phyloP scores from a whole-genome alignment of 2,888 invertebrate genomes.

The Brassicogethes aeneus region DNA sequence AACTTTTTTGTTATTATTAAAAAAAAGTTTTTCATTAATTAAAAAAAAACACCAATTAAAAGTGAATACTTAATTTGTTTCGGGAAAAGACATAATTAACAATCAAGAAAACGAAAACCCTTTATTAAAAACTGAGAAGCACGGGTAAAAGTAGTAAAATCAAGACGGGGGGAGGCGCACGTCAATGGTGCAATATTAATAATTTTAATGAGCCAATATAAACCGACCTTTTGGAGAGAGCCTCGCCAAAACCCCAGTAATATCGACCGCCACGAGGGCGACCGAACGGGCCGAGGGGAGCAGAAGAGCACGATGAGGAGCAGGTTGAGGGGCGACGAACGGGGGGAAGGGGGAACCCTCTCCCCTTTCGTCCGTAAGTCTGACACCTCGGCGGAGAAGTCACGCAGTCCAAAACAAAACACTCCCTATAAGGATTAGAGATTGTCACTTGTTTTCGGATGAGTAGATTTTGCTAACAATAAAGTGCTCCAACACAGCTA shows the following conservation, averaged over 20 bases:
- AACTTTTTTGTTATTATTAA: no score
- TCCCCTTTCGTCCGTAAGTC: slow-evolving; percentile 24
- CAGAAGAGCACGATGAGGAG: slow-evolving; percentile 4
- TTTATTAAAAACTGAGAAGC: no score
- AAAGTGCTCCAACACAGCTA: slow-evolving; percentile 28
- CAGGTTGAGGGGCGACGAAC: slow-evolving; percentile 13
- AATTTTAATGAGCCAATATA: slow-evolving; percentile 33
- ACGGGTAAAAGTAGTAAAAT: slow-evolving; percentile 14
- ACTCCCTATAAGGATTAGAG: slow-evolving; percentile 34
- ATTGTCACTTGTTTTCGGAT: slow-evolving; percentile 34
- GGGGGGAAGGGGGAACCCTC: slow-evolving; percentile 11
- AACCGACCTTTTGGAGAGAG: slow-evolving; percentile 31
- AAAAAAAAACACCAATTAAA: no score
- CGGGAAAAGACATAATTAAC: no score
- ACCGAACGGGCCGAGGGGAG: neutral
- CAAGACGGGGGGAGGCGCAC: slow-evolving; percentile 13
- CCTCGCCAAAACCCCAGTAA: slow-evolving; percentile 32
- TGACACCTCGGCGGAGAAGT: slow-evolving; percentile 32
- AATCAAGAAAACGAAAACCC: no score
- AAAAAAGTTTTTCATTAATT: no score
- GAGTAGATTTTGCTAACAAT: slow-evolving; percentile 32
- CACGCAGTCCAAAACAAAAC: slow-evolving; percentile 34
- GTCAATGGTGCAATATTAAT: slow-evolving; percentile 22
- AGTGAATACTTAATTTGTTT: no score
- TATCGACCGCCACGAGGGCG: slow-evolving; percentile 29